Conservation (phyloP, 2,113 vertebrate genomes). For the Charadrius vociferus region DNA sequence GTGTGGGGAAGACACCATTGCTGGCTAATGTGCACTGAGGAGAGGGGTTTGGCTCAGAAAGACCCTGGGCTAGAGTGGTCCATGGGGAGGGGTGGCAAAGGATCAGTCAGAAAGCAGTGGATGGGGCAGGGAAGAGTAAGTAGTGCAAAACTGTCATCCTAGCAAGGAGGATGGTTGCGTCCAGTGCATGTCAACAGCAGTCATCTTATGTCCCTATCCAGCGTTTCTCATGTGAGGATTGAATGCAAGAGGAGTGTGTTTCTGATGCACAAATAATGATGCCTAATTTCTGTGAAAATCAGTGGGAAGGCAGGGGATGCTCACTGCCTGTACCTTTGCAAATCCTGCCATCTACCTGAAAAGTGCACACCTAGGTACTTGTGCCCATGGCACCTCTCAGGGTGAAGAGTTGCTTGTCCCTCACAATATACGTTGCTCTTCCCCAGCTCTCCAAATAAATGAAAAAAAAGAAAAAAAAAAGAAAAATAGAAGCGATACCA, state of each 20-base stretch:
- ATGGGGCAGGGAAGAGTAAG: neutral
- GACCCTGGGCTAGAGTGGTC: neutral
- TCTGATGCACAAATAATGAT: neutral
- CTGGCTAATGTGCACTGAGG: neutral
- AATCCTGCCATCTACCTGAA: neutral
- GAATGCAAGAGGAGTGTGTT: neutral
- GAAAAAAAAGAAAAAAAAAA: neutral
- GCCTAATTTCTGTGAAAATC: neutral
- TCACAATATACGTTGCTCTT: neutral
- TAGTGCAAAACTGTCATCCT: fast-evolving
- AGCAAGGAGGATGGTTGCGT: neutral
- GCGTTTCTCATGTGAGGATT: neutral
- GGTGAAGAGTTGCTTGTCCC: neutral
- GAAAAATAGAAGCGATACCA: neutral
- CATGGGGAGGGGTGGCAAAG: neutral
- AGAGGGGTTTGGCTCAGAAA: neutral
- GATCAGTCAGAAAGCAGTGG: neutral
- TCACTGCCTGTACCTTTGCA: neutral
- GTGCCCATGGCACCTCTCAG: neutral
- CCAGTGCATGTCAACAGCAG: neutral
- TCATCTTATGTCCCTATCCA: neutral
- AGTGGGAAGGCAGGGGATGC: neutral
- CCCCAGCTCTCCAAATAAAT: neutral
- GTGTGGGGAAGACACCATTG: neutral
- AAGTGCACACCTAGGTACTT: neutral